Conservation (phyloP, 2,888 invertebrate species). For the Craniophora ligustri region DNA sequence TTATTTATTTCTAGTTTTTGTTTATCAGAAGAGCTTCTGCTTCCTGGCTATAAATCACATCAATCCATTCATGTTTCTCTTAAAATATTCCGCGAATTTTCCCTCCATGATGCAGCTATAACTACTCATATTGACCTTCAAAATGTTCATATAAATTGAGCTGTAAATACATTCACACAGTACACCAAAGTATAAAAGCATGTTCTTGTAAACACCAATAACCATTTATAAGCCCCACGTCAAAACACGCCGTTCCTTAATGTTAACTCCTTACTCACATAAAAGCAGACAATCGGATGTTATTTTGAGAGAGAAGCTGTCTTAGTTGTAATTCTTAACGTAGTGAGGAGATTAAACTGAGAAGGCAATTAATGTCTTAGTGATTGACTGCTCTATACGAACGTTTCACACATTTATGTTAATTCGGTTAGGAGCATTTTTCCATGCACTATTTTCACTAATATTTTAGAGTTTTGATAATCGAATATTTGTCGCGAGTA, state of each 20-base stretch:
- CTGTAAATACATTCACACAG: constrained; percentile 38
- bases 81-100: background rate
- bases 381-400: constrained; percentile 77
- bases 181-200: constrained; percentile 63
- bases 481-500: constrained; percentile 6
- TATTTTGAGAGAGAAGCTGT: constrained; percentile 74
- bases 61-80: background rate
- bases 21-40: background rate
- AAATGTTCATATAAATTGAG: constrained; percentile 24
- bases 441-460: constrained; percentile 21
- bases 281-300: constrained; percentile 73
- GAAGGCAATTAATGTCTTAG: constrained; percentile 77
- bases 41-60: background rate
- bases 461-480: constrained; percentile 4
- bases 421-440: constrained; percentile 46
- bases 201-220: constrained; percentile 69
- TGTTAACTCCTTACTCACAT: constrained; percentile 68
- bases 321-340: constrained; percentile 70
- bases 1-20: background rate
- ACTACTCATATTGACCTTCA: constrained; percentile 32
- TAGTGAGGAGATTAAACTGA: constrained; percentile 76
- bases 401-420: constrained; percentile 58
- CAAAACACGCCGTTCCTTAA: constrained; percentile 77
- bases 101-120: background rate
- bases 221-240: constrained; percentile 80